These are phyloP conservation scores for Orchestia grillus DNA, from an alignment of 1,140 invertebrate genomes.

Conservation along the genomic window DNA sequence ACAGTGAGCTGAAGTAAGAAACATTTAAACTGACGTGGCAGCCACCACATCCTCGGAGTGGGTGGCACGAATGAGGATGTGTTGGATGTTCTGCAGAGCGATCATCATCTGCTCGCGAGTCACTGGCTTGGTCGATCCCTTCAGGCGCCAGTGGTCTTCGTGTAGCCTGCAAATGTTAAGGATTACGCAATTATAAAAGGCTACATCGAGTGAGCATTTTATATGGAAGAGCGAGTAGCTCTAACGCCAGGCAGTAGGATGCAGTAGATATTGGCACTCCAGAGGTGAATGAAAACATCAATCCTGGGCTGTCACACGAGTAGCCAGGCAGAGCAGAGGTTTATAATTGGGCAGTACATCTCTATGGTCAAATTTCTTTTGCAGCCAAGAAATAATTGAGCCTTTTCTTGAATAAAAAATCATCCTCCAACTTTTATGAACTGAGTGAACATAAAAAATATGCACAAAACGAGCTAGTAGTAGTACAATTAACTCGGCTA, in stretches of 20 bases:
- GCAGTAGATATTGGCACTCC: neutral
- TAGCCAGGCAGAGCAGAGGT: too few species aligned
- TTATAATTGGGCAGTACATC: too few species aligned
- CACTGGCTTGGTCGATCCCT: slow-evolving; percentile 77
- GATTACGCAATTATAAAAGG: neutral
- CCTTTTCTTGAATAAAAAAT: too few species aligned
- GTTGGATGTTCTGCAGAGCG: slow-evolving; percentile 86
- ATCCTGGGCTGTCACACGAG: too few species aligned
- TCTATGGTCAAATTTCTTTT: too few species aligned
- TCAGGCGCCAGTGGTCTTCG: slow-evolving; percentile 78
- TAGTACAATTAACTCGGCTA: too few species aligned
- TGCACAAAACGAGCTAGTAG: too few species aligned
- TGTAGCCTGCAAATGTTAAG: slow-evolving; percentile 73
- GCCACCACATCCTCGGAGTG: slow-evolving; percentile 78
- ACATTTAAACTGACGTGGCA: slow-evolving; percentile 73
- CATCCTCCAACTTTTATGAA: too few species aligned
- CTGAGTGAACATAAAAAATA: too few species aligned
- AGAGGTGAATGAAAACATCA: neutral
- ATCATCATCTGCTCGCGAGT: slow-evolving; percentile 88
- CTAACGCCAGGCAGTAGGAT: neutral
- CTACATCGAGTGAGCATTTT: neutral
- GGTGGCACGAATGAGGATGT: slow-evolving; percentile 83
- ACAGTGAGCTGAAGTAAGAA: too few species aligned
- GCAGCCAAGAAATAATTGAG: too few species aligned
- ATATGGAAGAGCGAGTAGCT: neutral